phyloP scores from a whole-genome alignment of 2,797 vertebrate genomes.

The Danio aesculapii region DNA sequence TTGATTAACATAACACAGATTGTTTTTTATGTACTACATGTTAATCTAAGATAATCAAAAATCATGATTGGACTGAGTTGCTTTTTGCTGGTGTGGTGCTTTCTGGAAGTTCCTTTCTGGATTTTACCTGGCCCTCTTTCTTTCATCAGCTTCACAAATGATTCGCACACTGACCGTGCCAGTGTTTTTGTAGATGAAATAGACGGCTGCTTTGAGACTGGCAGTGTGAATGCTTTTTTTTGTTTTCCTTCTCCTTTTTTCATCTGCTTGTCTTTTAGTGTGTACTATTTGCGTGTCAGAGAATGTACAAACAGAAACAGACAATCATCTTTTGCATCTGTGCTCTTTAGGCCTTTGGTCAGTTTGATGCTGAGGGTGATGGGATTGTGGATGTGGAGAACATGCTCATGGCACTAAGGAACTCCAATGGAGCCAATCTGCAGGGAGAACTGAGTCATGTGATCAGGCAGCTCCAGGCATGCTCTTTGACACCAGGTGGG shows the following conservation, averaged over 20 bases:
- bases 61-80: neutral
- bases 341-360: constrained; percentile 87
- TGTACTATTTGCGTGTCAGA: constrained; percentile 1
- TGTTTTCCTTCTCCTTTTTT: neutral
- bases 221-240: neutral
- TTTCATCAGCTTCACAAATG: constrained; percentile 42
- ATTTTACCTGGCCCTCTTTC: neutral
- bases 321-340: neutral
- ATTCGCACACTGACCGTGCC: neutral
- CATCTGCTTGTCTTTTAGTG: neutral
- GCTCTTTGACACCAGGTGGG: constrained; percentile 95
- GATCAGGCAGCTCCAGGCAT: constrained; percentile 95
- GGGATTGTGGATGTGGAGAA: constrained; percentile 93
- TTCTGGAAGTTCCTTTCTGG: neutral
- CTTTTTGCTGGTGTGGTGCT: neutral
- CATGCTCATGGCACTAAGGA: constrained; percentile 93
- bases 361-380: constrained; percentile 96
- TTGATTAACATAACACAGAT: neutral
- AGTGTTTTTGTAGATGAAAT: neutral
- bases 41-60: neutral
- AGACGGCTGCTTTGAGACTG: neutral
- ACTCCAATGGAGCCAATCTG: constrained; percentile 93
- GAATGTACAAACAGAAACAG: neutral
- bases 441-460: constrained; percentile 95
- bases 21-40: neutral